These are phyloP conservation scores for Lysandra coridon DNA, from an alignment of 2,888 invertebrate species.

Conservation along the genomic window DNA sequence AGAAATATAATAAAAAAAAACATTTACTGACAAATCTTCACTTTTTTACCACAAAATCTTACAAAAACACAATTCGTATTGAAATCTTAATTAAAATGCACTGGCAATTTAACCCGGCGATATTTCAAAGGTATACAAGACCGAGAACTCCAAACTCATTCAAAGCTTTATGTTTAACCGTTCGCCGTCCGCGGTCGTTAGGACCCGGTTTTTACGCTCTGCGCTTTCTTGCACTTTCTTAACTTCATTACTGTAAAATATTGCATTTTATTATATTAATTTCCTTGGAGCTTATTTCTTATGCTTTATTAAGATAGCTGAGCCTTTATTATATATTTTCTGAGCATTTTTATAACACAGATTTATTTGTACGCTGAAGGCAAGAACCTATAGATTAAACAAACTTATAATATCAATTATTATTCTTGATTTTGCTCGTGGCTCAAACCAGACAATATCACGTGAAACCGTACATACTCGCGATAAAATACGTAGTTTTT, in stretches of 20 bases:
- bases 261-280: neutral
- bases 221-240: conserved; percentile 1
- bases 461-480: no score
- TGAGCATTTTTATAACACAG: neutral
- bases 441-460: no score
- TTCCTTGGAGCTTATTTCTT: neutral
- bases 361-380: neutral
- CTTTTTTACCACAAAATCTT: no score
- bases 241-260: neutral
- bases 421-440: neutral
- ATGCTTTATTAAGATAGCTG: neutral
- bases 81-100: conserved; percentile 6
- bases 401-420: neutral
- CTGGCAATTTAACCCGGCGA: neutral
- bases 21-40: no score
- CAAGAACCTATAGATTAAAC: neutral
- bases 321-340: neutral
- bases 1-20: no score
- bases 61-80: neutral
- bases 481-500: no score
- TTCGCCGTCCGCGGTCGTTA: neutral
- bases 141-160: conserved; percentile 6
- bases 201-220: neutral
- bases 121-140: neutral
- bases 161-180: conserved; percentile 25